A percentile compares a stretch with the other conserved stretches of the same genome.
phyloP scores from a whole-genome alignment of 2,797 vertebrate species.

The Bovichtus variegatus region DNA sequence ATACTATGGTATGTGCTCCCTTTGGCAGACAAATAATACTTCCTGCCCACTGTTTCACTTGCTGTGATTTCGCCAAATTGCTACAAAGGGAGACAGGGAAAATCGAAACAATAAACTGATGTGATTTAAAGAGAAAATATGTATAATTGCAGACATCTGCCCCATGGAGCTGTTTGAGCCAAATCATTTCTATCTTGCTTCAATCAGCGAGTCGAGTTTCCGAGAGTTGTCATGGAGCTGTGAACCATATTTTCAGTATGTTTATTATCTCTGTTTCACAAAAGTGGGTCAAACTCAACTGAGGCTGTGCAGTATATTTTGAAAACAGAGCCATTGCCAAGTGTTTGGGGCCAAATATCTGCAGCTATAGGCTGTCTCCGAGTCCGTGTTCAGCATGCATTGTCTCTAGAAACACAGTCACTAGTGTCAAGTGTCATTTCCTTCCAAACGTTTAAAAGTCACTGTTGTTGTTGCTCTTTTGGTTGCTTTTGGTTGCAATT shows the following conservation, averaged over 20 bases:
- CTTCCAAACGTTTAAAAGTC: slow-evolving; percentile 20
- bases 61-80: slow-evolving; percentile 30
- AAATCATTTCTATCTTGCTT: slow-evolving; percentile 47
- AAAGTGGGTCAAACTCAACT: slow-evolving; percentile 71
- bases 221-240: slow-evolving; percentile 38
- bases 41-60: slow-evolving; percentile 17
- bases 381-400: slow-evolving; percentile 33
- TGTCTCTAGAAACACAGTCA: slow-evolving; percentile 32
- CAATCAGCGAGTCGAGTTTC: slow-evolving; percentile 35
- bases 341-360: slow-evolving; percentile 22
- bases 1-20: slow-evolving; percentile 24
- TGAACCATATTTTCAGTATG: slow-evolving; percentile 39
- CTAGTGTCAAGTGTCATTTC: slow-evolving; percentile 21
- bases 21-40: slow-evolving; percentile 27
- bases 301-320: slow-evolving; percentile 50
- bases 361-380: slow-evolving; percentile 14
- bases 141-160: slow-evolving; percentile 58
- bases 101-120: slow-evolving; percentile 13
- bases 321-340: slow-evolving; percentile 52
- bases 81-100: slow-evolving; percentile 1
- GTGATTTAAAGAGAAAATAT: slow-evolving; percentile 44
- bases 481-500: neutral
- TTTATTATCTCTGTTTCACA: slow-evolving; percentile 62
- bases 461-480: slow-evolving; percentile 5
- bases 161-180: slow-evolving; percentile 6